These are phyloP conservation scores for Drosophila diplacantha DNA, from an alignment of 2,888 invertebrate genomes.

Conservation along the genomic window DNA sequence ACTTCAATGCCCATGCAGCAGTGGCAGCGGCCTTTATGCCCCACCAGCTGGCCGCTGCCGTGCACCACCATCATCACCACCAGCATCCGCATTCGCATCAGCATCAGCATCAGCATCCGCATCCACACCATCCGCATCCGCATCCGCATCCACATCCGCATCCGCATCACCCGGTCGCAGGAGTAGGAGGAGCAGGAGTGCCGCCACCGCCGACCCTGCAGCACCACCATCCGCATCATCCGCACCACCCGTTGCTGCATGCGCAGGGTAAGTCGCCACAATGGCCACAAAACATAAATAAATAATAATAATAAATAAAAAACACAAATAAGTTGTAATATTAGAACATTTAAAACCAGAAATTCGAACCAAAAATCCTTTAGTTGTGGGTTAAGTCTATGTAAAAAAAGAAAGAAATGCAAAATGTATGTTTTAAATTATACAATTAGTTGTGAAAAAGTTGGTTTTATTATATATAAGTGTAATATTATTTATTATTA, in stretches of 20 bases:
- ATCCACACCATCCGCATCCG: constrained; percentile 4
- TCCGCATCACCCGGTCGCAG: constrained; percentile 8
- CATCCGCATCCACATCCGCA: constrained; percentile 9
- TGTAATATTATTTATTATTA: not conserved
- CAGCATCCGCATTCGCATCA: constrained; percentile 13
- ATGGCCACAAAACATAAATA: not conserved
- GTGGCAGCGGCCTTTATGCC: constrained; percentile 92
- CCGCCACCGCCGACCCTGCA: constrained; percentile 33
- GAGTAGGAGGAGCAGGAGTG: constrained; percentile 21
- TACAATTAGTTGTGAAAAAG: not conserved
- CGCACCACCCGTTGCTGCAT: constrained; percentile 76
- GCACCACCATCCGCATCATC: constrained; percentile 38
- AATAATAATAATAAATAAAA: not conserved
- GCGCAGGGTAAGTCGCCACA: constrained; percentile 74
- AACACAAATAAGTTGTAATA: too few species aligned
- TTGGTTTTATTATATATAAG: not conserved
- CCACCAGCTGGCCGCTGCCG: constrained; percentile 81
- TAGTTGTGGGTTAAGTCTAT: not conserved
- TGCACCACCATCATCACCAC: constrained; percentile 58
- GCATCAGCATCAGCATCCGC: constrained; percentile 14
- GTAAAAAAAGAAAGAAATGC: too few species aligned
- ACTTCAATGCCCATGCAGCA: constrained; percentile 94
- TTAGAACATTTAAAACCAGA: not conserved
- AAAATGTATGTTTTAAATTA: not conserved
- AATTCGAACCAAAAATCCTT: not conserved